Conservation (phyloP, 2,888 invertebrate species). For the Meta bourneti region DNA sequence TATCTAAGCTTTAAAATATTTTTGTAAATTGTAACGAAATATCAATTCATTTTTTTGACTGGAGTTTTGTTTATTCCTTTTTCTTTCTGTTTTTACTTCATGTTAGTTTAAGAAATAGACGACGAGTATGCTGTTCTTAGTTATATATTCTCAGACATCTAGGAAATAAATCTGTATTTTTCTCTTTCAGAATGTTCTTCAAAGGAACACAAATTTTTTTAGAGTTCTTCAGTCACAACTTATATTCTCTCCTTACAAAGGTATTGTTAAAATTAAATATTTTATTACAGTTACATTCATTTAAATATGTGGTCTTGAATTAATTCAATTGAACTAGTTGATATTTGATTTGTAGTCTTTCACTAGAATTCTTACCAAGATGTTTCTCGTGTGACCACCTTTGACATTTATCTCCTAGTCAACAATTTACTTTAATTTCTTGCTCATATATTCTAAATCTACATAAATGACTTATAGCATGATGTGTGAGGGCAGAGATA, state of each 20-base stretch:
- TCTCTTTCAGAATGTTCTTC: constrained; percentile 19
- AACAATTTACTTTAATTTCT: too few species aligned
- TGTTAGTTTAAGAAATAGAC: too few species aligned
- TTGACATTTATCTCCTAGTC: background rate
- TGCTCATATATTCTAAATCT: too few species aligned
- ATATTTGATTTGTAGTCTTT: background rate
- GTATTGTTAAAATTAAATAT: background rate
- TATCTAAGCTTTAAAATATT: background rate
- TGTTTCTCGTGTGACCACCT: background rate
- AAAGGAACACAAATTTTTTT: background rate
- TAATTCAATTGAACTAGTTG: background rate
- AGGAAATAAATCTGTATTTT: background rate
- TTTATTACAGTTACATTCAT: background rate
- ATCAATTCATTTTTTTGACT: background rate
- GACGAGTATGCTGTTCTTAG: too few species aligned
- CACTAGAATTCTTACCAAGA: background rate
- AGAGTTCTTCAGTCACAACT: constrained; percentile 1
- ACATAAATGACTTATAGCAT: too few species aligned
- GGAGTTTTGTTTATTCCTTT: background rate
- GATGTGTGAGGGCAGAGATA: too few species aligned
- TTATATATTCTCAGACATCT: background rate
- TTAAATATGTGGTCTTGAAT: background rate
- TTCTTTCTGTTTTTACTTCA: background rate
- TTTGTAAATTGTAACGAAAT: background rate
- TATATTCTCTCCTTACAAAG: constrained; percentile 2